These are phyloP conservation scores for Argynnis bischoffii DNA, from an alignment of 2,888 invertebrate species.

Conservation along the genomic window DNA sequence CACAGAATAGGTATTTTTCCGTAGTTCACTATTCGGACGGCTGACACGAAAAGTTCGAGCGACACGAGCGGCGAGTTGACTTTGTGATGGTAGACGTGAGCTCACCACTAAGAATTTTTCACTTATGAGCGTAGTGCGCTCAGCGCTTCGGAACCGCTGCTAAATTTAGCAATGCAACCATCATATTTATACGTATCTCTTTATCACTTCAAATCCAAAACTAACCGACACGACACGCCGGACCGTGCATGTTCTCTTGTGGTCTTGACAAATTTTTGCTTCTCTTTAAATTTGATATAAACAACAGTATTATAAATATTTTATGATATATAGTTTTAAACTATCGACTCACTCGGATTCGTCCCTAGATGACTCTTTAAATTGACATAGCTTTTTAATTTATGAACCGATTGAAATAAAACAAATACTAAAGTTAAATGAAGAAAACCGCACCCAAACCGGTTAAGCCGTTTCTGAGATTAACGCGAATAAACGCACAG, in stretches of 20 bases:
- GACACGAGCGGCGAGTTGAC: constrained; percentile 34
- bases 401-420: too few relatives aligned
- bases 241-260: neutral
- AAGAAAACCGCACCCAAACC: too few relatives aligned
- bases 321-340: too few relatives aligned
- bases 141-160: constrained; percentile 54
- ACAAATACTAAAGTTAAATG: too few relatives aligned
- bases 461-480: too few relatives aligned
- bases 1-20: constrained; percentile 41
- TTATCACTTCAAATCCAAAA: constrained; percentile 33
- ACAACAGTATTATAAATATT: too few relatives aligned
- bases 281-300: too few relatives aligned
- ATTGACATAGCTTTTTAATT: too few relatives aligned
- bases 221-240: neutral
- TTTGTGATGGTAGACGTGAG: constrained; percentile 54
- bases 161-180: constrained; percentile 66
- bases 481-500: too few relatives aligned
- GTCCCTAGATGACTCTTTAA: too few relatives aligned
- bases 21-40: constrained; percentile 13
- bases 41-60: constrained; percentile 27
- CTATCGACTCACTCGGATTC: too few relatives aligned
- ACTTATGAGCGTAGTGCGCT: constrained; percentile 51
- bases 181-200: constrained; percentile 40
- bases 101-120: constrained; percentile 54
- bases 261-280: neutral